These are phyloP conservation scores for Amniataba percoides DNA, from an alignment of 2,797 vertebrate genomes.

Conservation along the genomic window DNA sequence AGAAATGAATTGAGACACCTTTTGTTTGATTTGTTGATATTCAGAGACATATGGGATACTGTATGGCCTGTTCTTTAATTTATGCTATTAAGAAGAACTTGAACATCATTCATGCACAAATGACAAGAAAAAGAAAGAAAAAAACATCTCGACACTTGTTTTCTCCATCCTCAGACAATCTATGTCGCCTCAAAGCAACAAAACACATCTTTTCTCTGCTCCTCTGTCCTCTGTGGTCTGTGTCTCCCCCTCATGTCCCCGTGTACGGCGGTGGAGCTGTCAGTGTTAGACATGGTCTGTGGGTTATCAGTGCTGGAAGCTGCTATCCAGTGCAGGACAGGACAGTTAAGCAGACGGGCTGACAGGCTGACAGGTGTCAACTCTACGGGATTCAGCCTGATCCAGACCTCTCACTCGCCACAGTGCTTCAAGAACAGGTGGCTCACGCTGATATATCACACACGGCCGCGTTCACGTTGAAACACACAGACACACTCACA, in stretches of 20 bases:
- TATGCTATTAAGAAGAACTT: neutral
- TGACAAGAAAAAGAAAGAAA: neutral
- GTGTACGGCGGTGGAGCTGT: conserved; percentile 40
- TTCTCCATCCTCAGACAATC: neutral
- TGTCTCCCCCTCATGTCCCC: conserved; percentile 54
- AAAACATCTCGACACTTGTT: neutral
- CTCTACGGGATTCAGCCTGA: conserved; percentile 55
- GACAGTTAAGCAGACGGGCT: conserved; percentile 61
- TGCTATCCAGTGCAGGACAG: conserved; percentile 54
- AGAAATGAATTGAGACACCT: no score
- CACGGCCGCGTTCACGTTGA: conserved; percentile 2
- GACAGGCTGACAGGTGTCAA: conserved; percentile 74
- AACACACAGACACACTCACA: conserved; percentile 1
- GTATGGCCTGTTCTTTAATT: neutral
- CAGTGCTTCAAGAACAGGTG: conserved; percentile 67
- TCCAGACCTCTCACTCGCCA: conserved; percentile 57
- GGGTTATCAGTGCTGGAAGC: conserved; percentile 57
- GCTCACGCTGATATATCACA: conserved; percentile 60
- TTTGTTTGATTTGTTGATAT: no score
- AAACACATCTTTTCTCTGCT: neutral
- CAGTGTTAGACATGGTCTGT: conserved; percentile 61
- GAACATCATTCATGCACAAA: neutral
- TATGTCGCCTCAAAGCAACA: conserved; percentile 1
- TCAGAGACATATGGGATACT: neutral
- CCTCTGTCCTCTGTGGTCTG: conserved; percentile 38